Conservation (phyloP, 2,113 vertebrate species). For the Bettongia penicillata region DNA sequence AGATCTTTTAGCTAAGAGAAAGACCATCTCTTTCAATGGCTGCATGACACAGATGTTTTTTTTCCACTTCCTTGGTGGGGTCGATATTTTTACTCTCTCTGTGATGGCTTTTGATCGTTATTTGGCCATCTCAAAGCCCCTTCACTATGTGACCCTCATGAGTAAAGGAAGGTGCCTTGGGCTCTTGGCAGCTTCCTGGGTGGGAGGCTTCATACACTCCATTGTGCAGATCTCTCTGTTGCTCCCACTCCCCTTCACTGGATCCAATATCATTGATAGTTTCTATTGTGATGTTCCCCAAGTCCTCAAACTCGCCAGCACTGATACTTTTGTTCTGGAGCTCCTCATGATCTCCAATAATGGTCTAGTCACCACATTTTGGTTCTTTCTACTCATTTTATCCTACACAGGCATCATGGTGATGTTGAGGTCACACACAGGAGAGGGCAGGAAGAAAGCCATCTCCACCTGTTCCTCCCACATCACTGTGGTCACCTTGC, state of each 20-base stretch:
- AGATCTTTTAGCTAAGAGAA: background rate
- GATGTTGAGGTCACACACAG: constrained; percentile 46
- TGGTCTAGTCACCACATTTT: constrained; percentile 53
- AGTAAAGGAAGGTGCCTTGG: constrained; percentile 33
- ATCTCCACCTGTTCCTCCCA: constrained; percentile 77
- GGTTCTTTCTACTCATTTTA: constrained; percentile 62
- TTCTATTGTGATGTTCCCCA: constrained; percentile 79
- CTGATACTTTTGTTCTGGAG: constrained; percentile 15
- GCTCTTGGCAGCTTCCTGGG: constrained; percentile 65
- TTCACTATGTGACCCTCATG: constrained; percentile 67
- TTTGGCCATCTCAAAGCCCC: constrained; percentile 65
- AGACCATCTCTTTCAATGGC: constrained; percentile 51
- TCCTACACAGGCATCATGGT: constrained; percentile 67
- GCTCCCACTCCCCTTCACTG: constrained; percentile 72
- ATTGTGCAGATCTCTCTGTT: constrained; percentile 62
- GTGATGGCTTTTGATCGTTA: constrained; percentile 71
- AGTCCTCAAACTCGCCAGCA: constrained; percentile 71
- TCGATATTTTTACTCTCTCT: constrained; percentile 45
- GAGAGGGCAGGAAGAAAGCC: constrained; percentile 62
- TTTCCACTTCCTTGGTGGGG: constrained; percentile 37
- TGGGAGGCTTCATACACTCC: constrained; percentile 72
- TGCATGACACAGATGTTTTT: constrained; percentile 65
- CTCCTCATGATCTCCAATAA: constrained; percentile 72
- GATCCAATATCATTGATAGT: constrained; percentile 67
- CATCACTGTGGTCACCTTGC: constrained; percentile 71